These are phyloP conservation scores for Diorhabda elongata DNA, from an alignment of 1,140 invertebrate species.

Conservation along the genomic window DNA sequence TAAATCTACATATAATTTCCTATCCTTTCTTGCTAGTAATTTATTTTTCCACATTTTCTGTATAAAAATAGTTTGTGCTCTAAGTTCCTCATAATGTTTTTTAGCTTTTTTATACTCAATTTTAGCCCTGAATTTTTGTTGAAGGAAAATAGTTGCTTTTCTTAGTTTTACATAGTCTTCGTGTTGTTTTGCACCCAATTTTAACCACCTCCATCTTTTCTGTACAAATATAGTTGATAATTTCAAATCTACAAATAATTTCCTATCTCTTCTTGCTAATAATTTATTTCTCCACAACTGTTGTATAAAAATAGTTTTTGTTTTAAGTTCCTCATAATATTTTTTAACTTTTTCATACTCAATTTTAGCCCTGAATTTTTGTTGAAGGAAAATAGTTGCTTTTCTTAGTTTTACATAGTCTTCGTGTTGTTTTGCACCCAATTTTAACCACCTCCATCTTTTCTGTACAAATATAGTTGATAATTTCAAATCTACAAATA, in stretches of 20 bases:
- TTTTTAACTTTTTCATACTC: slow-evolving; percentile 33
- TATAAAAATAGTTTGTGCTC: slow-evolving; percentile 13
- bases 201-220: slow-evolving; percentile 10
- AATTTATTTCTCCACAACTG: neutral
- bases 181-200: slow-evolving; percentile 23
- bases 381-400: slow-evolving; percentile 49
- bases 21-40: slow-evolving; percentile 19
- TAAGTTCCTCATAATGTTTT: slow-evolving; percentile 26
- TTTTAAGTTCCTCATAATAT: slow-evolving; percentile 26
- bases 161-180: slow-evolving; percentile 41
- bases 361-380: slow-evolving; percentile 45
- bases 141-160: slow-evolving; percentile 47
- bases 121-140: slow-evolving; percentile 48
- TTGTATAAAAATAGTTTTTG: slow-evolving; percentile 10
- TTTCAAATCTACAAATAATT: slow-evolving; percentile 18
- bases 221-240: slow-evolving; percentile 38
- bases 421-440: slow-evolving; percentile 24
- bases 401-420: slow-evolving; percentile 42
- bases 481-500: slow-evolving; percentile 9
- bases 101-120: slow-evolving; percentile 35
- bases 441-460: slow-evolving; percentile 4
- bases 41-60: slow-evolving; percentile 44
- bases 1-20: slow-evolving; percentile 20
- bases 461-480: slow-evolving; percentile 37
- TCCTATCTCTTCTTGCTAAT: slow-evolving; percentile 15